Conservation (phyloP, 2,113 vertebrate genomes). For the Axis porcinus region DNA sequence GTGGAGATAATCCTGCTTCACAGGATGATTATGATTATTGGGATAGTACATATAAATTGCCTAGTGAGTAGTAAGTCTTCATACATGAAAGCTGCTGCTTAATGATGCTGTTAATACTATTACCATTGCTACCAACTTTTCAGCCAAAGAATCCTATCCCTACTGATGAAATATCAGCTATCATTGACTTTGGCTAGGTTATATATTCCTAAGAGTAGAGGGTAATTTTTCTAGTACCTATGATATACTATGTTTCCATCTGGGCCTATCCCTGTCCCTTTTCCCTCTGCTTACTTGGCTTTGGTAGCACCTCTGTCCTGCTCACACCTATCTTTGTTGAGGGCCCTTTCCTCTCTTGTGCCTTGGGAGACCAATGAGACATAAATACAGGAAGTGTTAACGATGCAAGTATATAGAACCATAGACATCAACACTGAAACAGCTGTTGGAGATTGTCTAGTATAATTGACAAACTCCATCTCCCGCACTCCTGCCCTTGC, state of each 20-base stretch:
- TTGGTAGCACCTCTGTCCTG: background rate
- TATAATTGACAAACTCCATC: background rate
- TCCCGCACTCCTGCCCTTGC: background rate
- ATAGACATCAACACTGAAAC: background rate
- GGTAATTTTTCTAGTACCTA: background rate
- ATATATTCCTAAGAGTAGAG: background rate
- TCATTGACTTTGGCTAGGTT: background rate
- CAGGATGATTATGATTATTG: background rate
- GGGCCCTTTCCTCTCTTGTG: background rate
- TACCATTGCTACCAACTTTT: slow-evolving; percentile 16
- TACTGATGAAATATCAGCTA: slow-evolving; percentile 38
- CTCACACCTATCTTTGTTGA: background rate
- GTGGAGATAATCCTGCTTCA: background rate
- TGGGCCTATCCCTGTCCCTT: background rate
- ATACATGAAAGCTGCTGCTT: slow-evolving; percentile 6
- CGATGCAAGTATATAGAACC: background rate
- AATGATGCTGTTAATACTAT: background rate
- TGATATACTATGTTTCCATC: background rate
- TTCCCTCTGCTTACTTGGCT: background rate
- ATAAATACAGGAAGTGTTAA: slow-evolving; percentile 21
- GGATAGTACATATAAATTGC: background rate
- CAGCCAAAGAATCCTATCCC: background rate
- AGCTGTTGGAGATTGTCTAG: background rate
- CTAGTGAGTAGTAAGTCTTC: background rate
- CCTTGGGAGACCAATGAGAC: background rate